These are phyloP conservation scores for Ophraella communa DNA, from an alignment of 2,888 invertebrate genomes.

Conservation along the genomic window DNA sequence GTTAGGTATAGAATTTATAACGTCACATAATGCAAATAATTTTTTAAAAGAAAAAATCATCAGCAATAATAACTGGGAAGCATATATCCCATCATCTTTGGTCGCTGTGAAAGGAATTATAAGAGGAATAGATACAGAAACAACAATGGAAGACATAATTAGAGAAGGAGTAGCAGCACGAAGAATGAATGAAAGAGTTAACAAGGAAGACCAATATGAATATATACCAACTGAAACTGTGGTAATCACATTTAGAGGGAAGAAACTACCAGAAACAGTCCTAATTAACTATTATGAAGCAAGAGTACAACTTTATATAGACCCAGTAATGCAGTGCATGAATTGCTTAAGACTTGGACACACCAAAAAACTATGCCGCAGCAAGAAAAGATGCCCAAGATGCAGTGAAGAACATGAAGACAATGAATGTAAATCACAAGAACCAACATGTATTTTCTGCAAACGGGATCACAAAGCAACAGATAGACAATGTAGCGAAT, in stretches of 20 bases:
- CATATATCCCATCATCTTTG: too few relatives aligned
- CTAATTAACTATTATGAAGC: constrained; percentile 1
- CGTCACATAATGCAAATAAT: too few relatives aligned
- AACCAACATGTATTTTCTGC: neutral
- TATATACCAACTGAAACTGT: constrained; percentile 2
- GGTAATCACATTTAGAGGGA: constrained; percentile 1
- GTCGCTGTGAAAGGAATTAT: too few relatives aligned
- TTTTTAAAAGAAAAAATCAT: too few relatives aligned
- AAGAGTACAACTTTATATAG: neutral
- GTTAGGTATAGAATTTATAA: too few relatives aligned
- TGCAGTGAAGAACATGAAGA: neutral
- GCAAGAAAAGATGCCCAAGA: neutral
- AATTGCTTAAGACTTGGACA: neutral
- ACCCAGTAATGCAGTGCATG: neutral
- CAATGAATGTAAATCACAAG: neutral
- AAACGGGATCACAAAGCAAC: neutral
- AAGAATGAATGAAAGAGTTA: neutral
- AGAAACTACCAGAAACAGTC: neutral
- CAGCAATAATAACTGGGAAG: too few relatives aligned
- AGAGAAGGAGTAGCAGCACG: too few relatives aligned
- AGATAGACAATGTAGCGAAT: neutral
- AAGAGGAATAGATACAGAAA: too few relatives aligned
- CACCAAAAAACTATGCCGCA: neutral
- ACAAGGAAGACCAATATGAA: neutral
- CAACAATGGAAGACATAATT: too few relatives aligned